Conservation (phyloP, 2,888 invertebrate genomes). For the Penaeus monodon region DNA sequence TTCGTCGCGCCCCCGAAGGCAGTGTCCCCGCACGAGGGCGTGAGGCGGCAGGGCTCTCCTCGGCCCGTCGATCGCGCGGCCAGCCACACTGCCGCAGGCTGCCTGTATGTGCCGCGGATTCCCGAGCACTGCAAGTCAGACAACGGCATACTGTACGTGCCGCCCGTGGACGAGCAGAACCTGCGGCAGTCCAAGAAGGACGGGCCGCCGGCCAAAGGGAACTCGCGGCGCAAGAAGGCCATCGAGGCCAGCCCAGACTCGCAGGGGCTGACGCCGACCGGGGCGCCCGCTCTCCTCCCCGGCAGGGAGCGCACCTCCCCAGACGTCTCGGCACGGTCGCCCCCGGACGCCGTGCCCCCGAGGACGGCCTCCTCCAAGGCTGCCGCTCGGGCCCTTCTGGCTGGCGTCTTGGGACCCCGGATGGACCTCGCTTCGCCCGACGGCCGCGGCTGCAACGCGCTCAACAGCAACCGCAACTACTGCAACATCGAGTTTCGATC, state of each 20-base stretch:
- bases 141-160: slow-evolving; percentile 53
- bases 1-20: slow-evolving; percentile 27
- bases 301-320: not conserved
- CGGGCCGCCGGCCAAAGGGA: slow-evolving; percentile 40
- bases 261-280: not conserved
- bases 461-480: not conserved
- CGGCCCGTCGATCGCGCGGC: no score
- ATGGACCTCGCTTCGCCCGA: slow-evolving; percentile 13
- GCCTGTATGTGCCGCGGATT: slow-evolving; percentile 54
- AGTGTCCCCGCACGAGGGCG: not conserved
- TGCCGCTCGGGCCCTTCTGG: slow-evolving; percentile 35
- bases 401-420: slow-evolving; percentile 21
- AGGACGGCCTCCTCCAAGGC: slow-evolving; percentile 28
- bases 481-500: not conserved
- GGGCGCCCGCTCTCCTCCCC: not conserved
- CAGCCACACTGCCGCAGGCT: slow-evolving; percentile 16
- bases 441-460: not conserved
- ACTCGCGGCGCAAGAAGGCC: slow-evolving; percentile 39
- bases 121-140: slow-evolving; percentile 52
- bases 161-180: slow-evolving; percentile 48
- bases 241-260: not conserved
- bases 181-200: slow-evolving; percentile 31
- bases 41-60: not conserved
- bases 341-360: not conserved
- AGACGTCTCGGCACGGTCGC: not conserved